phyloP scores from a whole-genome alignment of 2,888 invertebrate species.

The Carabus problematicus region DNA sequence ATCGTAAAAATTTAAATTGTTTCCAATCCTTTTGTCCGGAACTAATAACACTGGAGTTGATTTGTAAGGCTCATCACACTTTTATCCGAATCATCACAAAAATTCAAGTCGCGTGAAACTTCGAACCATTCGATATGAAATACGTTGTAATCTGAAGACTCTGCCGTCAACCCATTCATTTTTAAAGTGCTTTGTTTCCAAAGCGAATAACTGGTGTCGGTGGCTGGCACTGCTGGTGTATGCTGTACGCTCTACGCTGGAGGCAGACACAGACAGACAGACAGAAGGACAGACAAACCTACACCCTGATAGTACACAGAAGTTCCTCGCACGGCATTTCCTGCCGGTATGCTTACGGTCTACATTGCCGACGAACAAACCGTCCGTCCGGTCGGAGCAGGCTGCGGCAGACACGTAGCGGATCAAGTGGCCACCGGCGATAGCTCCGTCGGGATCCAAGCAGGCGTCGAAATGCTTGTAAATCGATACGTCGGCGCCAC shows the following conservation, averaged over 20 bases:
- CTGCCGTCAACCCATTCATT: neutral
- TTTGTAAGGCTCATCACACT: too few species aligned
- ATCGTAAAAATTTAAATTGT: too few species aligned
- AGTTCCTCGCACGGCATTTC: neutral
- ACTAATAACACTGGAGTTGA: too few species aligned
- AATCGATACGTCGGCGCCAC: constrained; percentile 30
- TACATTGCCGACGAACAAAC: constrained; percentile 1
- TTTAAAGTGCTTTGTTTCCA: constrained; percentile 8
- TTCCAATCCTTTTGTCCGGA: too few species aligned
- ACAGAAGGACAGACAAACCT: neutral
- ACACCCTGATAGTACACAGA: neutral
- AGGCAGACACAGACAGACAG: neutral
- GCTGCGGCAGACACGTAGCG: constrained; percentile 10
- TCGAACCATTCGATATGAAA: neutral
- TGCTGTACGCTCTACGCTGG: neutral
- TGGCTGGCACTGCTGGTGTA: neutral
- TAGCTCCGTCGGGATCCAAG: constrained; percentile 13
- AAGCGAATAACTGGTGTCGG: neutral
- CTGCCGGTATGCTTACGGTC: constrained; percentile 10
- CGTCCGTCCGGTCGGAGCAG: neutral
- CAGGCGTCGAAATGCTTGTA: constrained; percentile 24
- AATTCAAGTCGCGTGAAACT: too few species aligned
- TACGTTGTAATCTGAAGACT: neutral
- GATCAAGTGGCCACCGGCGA: constrained; percentile 24
- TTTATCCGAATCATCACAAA: too few species aligned